phyloP scores from a whole-genome alignment of 2,113 vertebrate species.

The Corythaeola cristata region DNA sequence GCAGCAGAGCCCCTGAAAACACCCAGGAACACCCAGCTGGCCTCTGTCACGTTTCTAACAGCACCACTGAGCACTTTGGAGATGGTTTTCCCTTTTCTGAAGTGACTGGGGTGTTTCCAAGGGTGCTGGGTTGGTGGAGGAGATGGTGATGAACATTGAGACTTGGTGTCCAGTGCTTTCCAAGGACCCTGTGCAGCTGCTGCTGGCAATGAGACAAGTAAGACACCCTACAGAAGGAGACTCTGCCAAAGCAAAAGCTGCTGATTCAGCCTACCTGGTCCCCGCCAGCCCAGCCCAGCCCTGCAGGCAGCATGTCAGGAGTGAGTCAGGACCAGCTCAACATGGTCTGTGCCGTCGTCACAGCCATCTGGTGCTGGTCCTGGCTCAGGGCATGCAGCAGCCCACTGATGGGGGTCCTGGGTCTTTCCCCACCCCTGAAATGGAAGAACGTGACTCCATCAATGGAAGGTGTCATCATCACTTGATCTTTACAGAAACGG shows the following conservation, averaged over 20 bases:
- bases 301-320: neutral
- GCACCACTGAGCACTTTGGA: neutral
- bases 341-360: rapidly evolving
- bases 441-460: neutral
- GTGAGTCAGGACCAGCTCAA: slow-evolving; percentile 37
- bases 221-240: neutral
- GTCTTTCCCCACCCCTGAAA: neutral
- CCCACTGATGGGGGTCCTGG: neutral
- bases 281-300: neutral
- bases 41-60: neutral
- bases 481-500: neutral
- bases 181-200: neutral
- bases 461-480: neutral
- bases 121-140: neutral
- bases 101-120: neutral
- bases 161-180: neutral
- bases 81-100: neutral
- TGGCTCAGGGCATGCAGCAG: neutral
- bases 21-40: neutral
- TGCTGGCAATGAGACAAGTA: neutral
- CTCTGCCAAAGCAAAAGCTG: neutral
- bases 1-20: neutral
- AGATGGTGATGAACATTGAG: rapidly evolving
- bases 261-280: neutral
- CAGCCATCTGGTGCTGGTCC: neutral